Percentiles rank a stretch among this genome's conserved stretches.
Evolutionary conservation across 2,797 vertebrate genomes (phyloP).

Genomic region (Mus caroli): DNA sequence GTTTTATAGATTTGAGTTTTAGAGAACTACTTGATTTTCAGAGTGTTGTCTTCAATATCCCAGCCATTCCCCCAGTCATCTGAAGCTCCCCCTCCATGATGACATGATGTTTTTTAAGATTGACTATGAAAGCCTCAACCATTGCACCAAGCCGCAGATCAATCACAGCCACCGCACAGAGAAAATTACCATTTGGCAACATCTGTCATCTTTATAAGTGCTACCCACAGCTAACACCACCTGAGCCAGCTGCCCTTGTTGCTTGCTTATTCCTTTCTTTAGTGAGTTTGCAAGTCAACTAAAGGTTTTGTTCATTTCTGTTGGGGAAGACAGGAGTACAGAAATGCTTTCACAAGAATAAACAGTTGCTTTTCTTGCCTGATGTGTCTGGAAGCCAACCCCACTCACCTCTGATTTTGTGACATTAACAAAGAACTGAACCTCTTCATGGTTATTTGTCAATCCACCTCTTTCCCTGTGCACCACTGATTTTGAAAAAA

Average conservation of each 20-base stretch:
- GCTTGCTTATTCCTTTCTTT: not conserved
- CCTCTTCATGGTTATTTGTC: conserved; percentile 24
- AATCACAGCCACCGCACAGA: conserved; percentile 71
- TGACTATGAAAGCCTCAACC: conserved; percentile 82
- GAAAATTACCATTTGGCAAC: conserved; percentile 72
- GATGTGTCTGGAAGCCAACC: not conserved
- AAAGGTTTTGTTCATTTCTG: conserved; percentile 20
- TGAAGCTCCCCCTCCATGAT: conserved; percentile 30
- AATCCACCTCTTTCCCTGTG: not conserved
- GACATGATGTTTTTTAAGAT: conserved; percentile 78
- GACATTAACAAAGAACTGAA: conserved; percentile 48
- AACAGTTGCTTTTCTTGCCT: not conserved
- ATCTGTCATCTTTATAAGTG: conserved; percentile 65
- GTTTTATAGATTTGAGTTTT: conserved; percentile 13
- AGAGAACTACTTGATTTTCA: conserved; percentile 33
- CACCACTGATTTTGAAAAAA: not conserved
- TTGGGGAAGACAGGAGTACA: not conserved
- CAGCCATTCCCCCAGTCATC: not conserved
- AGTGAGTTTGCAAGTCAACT: conserved; percentile 24
- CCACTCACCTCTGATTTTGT: conserved; percentile 31
- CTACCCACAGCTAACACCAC: conserved; percentile 17
- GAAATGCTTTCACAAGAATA: not conserved
- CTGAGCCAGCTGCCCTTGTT: conserved; percentile 32
- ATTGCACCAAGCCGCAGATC: conserved; percentile 83
- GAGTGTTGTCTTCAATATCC: conserved; percentile 13